Evolutionary conservation across 1,140 invertebrate species (phyloP).

Genomic region (Ips typographus): DNA sequence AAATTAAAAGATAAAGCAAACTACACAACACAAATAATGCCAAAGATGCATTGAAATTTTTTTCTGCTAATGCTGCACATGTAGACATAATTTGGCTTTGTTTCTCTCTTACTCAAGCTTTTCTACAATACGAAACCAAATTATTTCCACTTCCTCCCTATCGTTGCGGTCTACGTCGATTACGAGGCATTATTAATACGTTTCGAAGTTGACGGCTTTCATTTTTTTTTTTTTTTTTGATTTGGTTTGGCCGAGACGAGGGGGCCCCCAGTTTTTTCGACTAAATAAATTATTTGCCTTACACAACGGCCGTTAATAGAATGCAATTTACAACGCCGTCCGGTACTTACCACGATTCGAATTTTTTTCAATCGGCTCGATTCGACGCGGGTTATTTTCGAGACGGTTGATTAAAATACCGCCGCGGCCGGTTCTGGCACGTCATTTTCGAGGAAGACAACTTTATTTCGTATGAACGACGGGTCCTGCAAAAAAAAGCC

Average conservation of each 20-base stretch:
- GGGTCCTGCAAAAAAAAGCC: slow-evolving; percentile 4
- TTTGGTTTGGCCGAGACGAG: too few species aligned
- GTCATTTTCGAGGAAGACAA: too few species aligned
- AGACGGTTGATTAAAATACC: slow-evolving; percentile 1
- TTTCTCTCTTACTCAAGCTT: too few species aligned
- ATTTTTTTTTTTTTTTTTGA: too few species aligned
- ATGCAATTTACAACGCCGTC: background rate
- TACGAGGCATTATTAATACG: background rate
- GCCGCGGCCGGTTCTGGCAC: background rate
- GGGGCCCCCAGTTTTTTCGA: background rate
- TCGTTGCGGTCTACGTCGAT: background rate
- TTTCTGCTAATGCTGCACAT: too few species aligned
- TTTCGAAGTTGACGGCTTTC: slow-evolving; percentile 1
- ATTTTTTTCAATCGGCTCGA: background rate
- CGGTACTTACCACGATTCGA: background rate
- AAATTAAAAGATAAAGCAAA: too few species aligned
- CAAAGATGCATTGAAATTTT: too few species aligned
- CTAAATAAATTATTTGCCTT: slow-evolving; percentile 6
- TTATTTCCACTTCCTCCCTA: too few species aligned
- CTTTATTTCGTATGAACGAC: too few species aligned
- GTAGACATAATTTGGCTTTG: too few species aligned
- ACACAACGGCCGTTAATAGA: slow-evolving; percentile 2
- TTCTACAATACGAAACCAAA: too few species aligned
- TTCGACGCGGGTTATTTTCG: slow-evolving; percentile 2
- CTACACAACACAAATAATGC: too few species aligned